Conservation (phyloP, 2,113 vertebrate species). For the Psilopsiagon aurifrons region DNA sequence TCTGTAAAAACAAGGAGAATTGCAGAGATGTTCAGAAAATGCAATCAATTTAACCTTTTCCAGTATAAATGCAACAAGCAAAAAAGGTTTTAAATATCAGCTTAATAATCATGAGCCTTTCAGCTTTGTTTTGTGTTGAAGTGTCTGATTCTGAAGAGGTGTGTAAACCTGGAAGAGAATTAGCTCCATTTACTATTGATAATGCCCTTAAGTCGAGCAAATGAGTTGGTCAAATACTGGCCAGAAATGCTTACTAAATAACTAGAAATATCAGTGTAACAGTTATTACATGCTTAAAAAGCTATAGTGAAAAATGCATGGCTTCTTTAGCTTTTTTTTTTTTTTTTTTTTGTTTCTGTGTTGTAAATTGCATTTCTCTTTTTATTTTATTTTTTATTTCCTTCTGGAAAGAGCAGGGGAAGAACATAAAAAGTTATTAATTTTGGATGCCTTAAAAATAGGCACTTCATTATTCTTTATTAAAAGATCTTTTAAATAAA, state of each 20-base stretch:
- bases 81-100: background rate
- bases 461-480: background rate
- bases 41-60: background rate
- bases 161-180: background rate
- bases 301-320: background rate
- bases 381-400: background rate
- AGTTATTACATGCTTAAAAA: background rate
- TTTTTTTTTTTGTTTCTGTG: background rate
- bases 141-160: background rate
- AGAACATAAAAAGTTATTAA: background rate
- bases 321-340: background rate
- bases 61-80: background rate
- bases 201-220: background rate
- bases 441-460: background rate
- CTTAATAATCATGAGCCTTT: background rate
- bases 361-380: background rate
- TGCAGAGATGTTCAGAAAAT: background rate
- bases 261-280: background rate
- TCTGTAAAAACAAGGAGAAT: background rate
- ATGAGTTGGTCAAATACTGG: background rate
- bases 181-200: background rate
- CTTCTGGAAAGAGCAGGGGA: background rate
- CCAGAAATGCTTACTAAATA: background rate
- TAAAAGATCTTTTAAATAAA: background rate
- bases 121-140: background rate